phyloP scores from a whole-genome alignment of 2,888 invertebrate genomes.

The Ramazzottius varieornatus region DNA sequence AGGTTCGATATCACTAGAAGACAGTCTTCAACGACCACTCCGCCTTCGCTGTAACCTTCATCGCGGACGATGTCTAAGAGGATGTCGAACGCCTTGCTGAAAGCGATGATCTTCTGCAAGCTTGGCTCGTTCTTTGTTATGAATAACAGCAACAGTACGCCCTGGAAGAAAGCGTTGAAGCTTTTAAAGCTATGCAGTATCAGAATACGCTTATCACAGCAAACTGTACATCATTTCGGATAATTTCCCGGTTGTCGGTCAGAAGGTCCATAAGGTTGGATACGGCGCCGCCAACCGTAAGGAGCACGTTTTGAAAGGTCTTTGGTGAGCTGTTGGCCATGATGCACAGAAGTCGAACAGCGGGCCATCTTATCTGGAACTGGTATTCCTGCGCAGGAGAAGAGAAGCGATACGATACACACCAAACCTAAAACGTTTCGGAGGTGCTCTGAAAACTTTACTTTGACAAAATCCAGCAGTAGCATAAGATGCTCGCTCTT shows the following conservation, averaged over 20 bases:
- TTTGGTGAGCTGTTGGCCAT: constrained; percentile 47
- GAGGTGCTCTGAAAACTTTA: constrained; percentile 9
- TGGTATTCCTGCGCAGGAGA: constrained; percentile 46
- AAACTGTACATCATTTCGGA: constrained; percentile 82
- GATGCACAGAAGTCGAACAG: constrained; percentile 63
- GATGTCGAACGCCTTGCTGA: constrained; percentile 90
- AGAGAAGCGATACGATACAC: too few relatives aligned
- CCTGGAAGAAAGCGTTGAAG: constrained; percentile 23
- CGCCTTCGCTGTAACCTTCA: constrained; percentile 77
- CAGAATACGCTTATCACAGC: too few relatives aligned
- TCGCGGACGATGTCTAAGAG: constrained; percentile 69
- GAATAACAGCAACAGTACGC: constrained; percentile 60
- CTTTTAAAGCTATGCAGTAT: too few relatives aligned
- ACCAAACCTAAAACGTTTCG: background rate
- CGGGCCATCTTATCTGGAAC: constrained; percentile 66
- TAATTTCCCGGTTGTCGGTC: constrained; percentile 71
- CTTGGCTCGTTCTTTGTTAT: constrained; percentile 81
- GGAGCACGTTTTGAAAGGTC: constrained; percentile 28
- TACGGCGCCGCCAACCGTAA: constrained; percentile 48
- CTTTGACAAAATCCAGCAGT: constrained; percentile 47
- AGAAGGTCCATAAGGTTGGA: constrained; percentile 89
- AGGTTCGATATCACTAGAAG: constrained; percentile 69
- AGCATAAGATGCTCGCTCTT: constrained; percentile 53
- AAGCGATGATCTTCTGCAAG: constrained; percentile 94
- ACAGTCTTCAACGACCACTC: constrained; percentile 94